Base-by-base conservation (phyloP, 2,113 vertebrate genomes). In the Ariopsis seemanni region DNA sequence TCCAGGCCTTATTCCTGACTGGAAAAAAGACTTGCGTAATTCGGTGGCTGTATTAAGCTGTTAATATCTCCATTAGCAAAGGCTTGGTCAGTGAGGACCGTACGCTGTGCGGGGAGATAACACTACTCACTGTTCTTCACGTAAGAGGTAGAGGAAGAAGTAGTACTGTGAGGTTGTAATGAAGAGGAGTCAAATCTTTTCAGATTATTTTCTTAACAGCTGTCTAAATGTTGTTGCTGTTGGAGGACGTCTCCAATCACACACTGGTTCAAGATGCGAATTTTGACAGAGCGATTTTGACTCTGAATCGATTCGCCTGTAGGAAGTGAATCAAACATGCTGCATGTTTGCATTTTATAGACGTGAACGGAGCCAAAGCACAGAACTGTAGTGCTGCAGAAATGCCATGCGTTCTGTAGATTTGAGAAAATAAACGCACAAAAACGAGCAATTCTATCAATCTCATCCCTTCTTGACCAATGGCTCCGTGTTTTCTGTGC, bases 1-100 rank as follows among this genome's bases (percentile, higher is more conserved):
- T 69, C 85, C 62, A 48, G 85, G 25, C 9, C 20, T 80, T 69
- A 25, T 69, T 67, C 27, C 18, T 81, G 63, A 67, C 63, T 82
- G 78, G 65, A 81, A 86, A 82, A 63, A 69, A 63, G 53, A 62
- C n/a, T 53, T 30, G 48, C 8, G 58, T 53, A 78, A 53, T 50
- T 18, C 55, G 48, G 71, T 27, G 72, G 25, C 57, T 12, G 1
- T 52, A 7, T 85, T 27, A 63, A 65, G n/a, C 58, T 79, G 85
- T 52, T 65, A 50, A 27, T 78, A 22, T 82, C 58, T 82, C 58
- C 34, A 65, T 82, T n/a, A 48, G 34, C 81, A 60, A 62, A 22
- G 69, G 4, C 72, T 75, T 11, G 1, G 48, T 52, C 69, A 14
- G 10, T 11, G 25, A 12, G 18, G 67, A 72, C 53, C 15, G 30